Evolutionary conservation across 2,113 vertebrate species (phyloP).

Genomic region (Atlantisia rogersi): DNA sequence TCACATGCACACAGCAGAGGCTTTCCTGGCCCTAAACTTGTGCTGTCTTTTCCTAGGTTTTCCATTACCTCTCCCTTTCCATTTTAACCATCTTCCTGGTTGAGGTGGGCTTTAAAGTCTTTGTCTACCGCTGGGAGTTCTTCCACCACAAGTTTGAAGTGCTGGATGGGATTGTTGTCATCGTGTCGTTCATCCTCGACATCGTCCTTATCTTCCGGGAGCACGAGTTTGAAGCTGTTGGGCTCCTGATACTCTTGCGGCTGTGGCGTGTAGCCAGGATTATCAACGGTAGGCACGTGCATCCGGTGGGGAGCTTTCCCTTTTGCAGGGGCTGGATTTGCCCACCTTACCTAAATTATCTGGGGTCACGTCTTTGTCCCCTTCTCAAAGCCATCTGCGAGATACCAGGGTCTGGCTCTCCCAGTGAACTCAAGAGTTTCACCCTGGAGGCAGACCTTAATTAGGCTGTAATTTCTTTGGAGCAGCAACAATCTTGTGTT

Average conservation of each 20-base stretch:
- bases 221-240: conserved; percentile 86
- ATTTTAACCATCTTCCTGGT: conserved; percentile 90
- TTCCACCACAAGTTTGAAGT: conserved; percentile 96
- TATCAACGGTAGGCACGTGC: conserved; percentile 82
- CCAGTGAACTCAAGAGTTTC: fast-evolving
- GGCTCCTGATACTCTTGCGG: conserved; percentile 90
- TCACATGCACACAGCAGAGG: fast-evolving
- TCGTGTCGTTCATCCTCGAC: conserved; percentile 90
- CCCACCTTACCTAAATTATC: neutral
- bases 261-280: conserved; percentile 97
- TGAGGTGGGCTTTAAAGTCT: conserved; percentile 89
- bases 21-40: neutral
- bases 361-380: fast-evolving
- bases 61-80: conserved; percentile 90
- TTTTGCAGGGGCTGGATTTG: neutral
- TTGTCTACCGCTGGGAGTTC: conserved; percentile 87
- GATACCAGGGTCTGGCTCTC: neutral
- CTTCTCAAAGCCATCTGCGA: neutral
- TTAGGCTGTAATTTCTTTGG: neutral
- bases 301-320: fast-evolving
- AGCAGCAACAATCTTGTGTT: neutral
- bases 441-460: neutral
- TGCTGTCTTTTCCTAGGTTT: conserved; percentile 76
- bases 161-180: conserved; percentile 87
- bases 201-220: conserved; percentile 83